A percentile compares a stretch with the other conserved stretches of the same genome.
Evolutionary conservation across 2,888 invertebrate genomes (phyloP).

Genomic region (Teinopalpus imperialis): DNA sequence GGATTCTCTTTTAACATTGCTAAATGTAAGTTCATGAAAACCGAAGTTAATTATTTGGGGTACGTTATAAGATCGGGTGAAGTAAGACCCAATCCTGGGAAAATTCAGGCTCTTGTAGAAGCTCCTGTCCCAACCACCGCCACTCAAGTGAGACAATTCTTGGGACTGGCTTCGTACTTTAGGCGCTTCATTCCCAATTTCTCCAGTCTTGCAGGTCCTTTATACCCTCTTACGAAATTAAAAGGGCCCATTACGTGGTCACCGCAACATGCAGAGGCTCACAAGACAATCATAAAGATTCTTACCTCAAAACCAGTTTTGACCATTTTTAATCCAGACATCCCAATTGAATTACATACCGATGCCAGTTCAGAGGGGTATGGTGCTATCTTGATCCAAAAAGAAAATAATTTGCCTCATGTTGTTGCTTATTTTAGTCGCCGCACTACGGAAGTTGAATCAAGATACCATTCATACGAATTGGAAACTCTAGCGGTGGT

Average conservation of each 20-base stretch:
- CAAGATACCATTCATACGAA: conserved; percentile 33
- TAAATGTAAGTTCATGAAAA: not conserved
- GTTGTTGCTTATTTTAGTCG: conserved; percentile 30
- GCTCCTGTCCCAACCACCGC: not conserved
- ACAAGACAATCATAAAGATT: conserved; percentile 17
- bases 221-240: conserved; percentile 30
- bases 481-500: conserved; percentile 34
- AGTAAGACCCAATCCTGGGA: not conserved
- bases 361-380: conserved; percentile 32
- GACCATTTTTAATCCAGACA: conserved; percentile 29
- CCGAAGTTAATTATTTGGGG: not conserved
- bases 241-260: conserved; percentile 32
- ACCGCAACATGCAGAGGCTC: conserved; percentile 26
- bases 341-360: conserved; percentile 29
- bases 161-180: not conserved
- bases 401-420: conserved; percentile 4
- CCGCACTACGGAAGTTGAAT: conserved; percentile 24
- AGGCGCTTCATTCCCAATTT: not conserved
- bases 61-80: not conserved
- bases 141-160: not conserved
- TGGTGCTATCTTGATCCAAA: conserved; percentile 31
- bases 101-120: not conserved
- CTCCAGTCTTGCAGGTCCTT: conserved; percentile 3
- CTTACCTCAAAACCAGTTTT: conserved; percentile 28
- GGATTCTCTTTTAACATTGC: not conserved